Conservation (phyloP, 53 echinoderm and acorn worm species). For the Arbacia lixula region DNA sequence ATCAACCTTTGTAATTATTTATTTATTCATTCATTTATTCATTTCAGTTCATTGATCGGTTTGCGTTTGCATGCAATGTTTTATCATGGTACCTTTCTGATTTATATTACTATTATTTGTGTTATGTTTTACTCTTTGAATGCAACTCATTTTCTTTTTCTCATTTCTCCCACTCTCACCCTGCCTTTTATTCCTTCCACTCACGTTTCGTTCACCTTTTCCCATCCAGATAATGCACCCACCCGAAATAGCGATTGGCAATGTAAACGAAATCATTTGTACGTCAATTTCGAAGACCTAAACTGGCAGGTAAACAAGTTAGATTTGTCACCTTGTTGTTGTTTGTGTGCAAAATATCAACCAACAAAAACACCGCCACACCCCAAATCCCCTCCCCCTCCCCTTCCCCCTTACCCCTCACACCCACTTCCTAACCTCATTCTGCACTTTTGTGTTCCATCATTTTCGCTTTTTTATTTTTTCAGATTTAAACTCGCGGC, state of each 20-base stretch:
- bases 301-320: conserved; percentile 85
- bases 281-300: conserved; percentile 88
- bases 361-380: too few species aligned
- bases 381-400: background rate
- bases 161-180: background rate
- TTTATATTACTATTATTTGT: too few species aligned
- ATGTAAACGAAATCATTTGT: conserved; percentile 66
- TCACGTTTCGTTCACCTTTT: conserved; percentile 3
- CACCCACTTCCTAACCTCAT: too few species aligned
- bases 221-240: conserved; percentile 30
- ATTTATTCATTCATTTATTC: background rate
- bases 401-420: background rate
- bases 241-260: conserved; percentile 61
- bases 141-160: too few species aligned
- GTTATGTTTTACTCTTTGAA: background rate
- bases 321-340: background rate
- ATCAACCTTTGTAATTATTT: background rate
- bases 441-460: too few species aligned
- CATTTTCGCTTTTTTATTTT: conserved; percentile 24
- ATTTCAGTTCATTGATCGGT: too few species aligned
- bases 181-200: conserved; percentile 1
- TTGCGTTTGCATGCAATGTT: too few species aligned
- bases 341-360: too few species aligned
- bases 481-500: conserved; percentile 48
- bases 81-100: too few species aligned